phyloP scores from a whole-genome alignment of 2,113 vertebrate genomes.

The Natator depressus region DNA sequence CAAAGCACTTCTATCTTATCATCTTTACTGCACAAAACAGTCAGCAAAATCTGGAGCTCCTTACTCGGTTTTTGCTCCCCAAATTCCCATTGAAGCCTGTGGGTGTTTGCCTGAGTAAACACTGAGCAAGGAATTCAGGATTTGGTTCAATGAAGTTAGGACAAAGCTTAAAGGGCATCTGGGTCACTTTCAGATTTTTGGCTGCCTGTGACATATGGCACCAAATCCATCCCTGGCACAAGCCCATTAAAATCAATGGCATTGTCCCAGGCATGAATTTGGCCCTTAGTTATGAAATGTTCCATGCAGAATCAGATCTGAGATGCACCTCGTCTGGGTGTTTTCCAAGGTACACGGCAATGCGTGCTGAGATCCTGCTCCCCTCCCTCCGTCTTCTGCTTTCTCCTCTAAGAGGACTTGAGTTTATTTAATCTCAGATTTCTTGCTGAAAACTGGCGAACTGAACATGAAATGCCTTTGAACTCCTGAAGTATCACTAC shows the following conservation, averaged over 20 bases:
- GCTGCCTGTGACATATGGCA: not conserved
- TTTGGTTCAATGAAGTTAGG: not conserved
- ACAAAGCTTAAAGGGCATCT: not conserved
- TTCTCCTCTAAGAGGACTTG: constrained; percentile 53
- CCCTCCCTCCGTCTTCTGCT: constrained; percentile 41
- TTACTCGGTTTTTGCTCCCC: not conserved
- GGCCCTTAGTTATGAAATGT: rapidly evolving
- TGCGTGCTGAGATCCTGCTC: constrained; percentile 18
- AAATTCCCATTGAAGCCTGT: not conserved
- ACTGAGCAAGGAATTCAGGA: not conserved
- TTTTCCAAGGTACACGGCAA: constrained; percentile 38
- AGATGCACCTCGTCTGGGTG: constrained; percentile 43
- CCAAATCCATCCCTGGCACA: not conserved
- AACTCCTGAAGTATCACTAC: constrained; percentile 54
- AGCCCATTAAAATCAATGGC: rapidly evolving
- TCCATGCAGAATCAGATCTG: not conserved
- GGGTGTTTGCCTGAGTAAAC: not conserved
- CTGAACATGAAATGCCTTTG: constrained; percentile 70
- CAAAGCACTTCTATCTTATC: not conserved
- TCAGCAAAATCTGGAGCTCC: not conserved
- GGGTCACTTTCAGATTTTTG: not conserved
- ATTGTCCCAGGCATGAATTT: not conserved
- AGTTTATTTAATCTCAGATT: constrained; percentile 71
- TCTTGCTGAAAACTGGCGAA: constrained; percentile 54
- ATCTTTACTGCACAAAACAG: not conserved